A percentile compares a stretch with the other conserved stretches of the same genome.
These are phyloP conservation scores for Scartelaos histophorus DNA, from an alignment of 2,113 vertebrate species.

Conservation along the genomic window DNA sequence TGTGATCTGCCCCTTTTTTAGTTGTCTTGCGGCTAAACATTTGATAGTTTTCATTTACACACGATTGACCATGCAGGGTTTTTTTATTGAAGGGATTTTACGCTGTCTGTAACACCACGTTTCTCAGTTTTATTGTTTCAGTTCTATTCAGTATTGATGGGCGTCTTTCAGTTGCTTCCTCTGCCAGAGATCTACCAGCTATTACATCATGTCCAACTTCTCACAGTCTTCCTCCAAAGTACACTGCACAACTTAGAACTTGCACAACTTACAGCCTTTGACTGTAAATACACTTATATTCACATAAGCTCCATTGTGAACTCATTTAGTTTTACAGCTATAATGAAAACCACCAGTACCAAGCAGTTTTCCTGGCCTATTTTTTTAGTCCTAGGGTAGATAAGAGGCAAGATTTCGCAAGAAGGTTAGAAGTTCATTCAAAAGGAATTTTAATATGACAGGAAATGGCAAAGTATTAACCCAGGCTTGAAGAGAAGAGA, in stretches of 20 bases:
- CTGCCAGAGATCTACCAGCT: neutral
- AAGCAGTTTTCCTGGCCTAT: neutral
- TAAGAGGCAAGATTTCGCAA: conserved; percentile 28
- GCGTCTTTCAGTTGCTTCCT: neutral
- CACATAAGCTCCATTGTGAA: conserved; percentile 19
- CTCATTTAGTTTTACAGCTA: conserved; percentile 16
- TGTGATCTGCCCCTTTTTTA: neutral
- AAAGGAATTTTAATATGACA: neutral
- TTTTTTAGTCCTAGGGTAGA: conserved; percentile 9
- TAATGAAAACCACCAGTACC: conserved; percentile 9
- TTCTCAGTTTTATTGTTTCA: neutral
- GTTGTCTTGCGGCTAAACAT: neutral
- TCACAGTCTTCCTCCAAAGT: neutral
- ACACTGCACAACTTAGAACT: neutral
- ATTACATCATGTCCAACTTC: neutral
- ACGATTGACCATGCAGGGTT: neutral
- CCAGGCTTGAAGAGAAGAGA: conserved; percentile 2
- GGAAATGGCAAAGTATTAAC: conserved; percentile 29
- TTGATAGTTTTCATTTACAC: neutral
- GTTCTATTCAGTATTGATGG: neutral
- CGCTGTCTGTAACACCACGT: neutral
- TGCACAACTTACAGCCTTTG: neutral
- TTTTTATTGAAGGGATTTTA: neutral
- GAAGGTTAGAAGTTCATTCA: conserved; percentile 5
- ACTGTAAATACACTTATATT: neutral